Evolutionary conservation across 2,888 invertebrate genomes (phyloP).

Genomic region (Bugulina stolonifera): DNA sequence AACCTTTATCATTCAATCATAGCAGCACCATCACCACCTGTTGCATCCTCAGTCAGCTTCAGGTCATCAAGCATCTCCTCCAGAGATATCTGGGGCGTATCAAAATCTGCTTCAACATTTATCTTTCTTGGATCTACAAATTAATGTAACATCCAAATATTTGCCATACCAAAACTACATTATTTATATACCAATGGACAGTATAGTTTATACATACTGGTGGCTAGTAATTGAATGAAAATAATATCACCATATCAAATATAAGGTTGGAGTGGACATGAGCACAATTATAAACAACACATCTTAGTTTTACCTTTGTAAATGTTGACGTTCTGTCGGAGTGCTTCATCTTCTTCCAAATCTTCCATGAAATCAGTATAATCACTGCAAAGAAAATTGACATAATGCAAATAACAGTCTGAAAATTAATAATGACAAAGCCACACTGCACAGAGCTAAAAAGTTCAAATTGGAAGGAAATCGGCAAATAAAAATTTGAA

Average conservation of each 20-base stretch:
- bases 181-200: not conserved
- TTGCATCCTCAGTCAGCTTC: conserved; percentile 57
- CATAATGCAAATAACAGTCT: too few species aligned
- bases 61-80: conserved; percentile 53
- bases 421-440: too few species aligned
- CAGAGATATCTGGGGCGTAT: conserved; percentile 45
- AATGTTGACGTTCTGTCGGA: conserved; percentile 87
- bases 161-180: not conserved
- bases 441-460: not conserved
- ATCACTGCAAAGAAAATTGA: conserved; percentile 66
- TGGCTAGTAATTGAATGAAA: too few species aligned
- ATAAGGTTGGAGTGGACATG: too few species aligned
- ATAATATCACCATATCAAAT: too few species aligned
- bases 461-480: not conserved
- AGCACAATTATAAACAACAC: too few species aligned
- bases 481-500: conserved; percentile 10
- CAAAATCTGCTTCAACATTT: conserved; percentile 35
- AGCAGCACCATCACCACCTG: conserved; percentile 44
- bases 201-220: not conserved
- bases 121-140: conserved; percentile 36
- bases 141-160: not conserved
- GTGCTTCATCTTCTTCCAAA: conserved; percentile 84
- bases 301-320: conserved; percentile 61
- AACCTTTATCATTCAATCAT: conserved; percentile 38
- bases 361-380: conserved; percentile 94